Conservation (phyloP, 1,140 invertebrate genomes). For the Drosophila watanabei region DNA sequence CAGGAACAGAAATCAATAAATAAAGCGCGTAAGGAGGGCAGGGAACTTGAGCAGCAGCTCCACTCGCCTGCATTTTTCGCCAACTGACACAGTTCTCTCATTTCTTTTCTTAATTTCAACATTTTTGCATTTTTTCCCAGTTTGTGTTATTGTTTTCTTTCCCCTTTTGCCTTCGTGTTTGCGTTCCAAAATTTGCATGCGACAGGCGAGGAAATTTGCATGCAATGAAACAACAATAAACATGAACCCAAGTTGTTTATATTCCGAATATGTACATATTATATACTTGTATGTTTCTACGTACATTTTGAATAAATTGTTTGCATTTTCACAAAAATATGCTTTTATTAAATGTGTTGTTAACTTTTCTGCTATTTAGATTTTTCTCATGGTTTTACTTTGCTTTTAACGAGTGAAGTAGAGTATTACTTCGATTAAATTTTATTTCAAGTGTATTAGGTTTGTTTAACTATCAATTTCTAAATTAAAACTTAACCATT, state of each 20-base stretch:
- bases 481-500: background rate
- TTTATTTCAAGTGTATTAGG: background rate
- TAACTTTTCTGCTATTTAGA: background rate
- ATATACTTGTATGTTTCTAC: conserved; percentile 12
- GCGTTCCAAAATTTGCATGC: conserved; percentile 34
- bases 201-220: conserved; percentile 42
- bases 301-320: conserved; percentile 6
- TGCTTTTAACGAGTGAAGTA: background rate
- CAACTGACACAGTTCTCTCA: conserved; percentile 44
- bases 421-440: background rate
- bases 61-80: background rate
- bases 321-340: background rate
- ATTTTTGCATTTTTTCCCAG: conserved; percentile 31
- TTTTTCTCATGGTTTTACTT: conserved; percentile 9
- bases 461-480: conserved; percentile 1
- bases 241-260: conserved; percentile 27
- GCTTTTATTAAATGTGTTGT: background rate
- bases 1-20: conserved; percentile 39
- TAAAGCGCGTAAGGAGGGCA: conserved; percentile 12
- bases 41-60: conserved; percentile 1
- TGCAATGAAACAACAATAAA: conserved; percentile 48
- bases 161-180: conserved; percentile 37
- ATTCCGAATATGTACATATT: conserved; percentile 9
- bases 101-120: conserved; percentile 30
- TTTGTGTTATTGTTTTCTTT: conserved; percentile 25